A percentile compares a stretch with the other conserved stretches of the same genome.
phyloP scores from a whole-genome alignment of 2,888 invertebrate species.

The Heterodera filipjevi region DNA sequence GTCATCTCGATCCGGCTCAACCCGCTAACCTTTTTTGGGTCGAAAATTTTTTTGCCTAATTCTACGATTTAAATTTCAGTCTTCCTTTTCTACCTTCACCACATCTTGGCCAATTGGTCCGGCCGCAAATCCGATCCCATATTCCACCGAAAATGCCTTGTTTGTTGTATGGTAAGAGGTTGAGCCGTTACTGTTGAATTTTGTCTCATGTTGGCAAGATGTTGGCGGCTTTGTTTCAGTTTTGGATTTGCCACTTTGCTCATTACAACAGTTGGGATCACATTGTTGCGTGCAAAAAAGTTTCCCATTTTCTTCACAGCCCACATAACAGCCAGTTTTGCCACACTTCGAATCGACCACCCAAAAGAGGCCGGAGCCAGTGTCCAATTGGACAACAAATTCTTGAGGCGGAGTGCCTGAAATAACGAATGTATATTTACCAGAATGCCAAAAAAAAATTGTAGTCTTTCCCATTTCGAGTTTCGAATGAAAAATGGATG shows the following conservation, averaged over 20 bases:
- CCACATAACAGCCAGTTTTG: not conserved
- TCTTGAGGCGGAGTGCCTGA: not conserved
- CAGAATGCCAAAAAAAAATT: no score
- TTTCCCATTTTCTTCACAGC: not conserved
- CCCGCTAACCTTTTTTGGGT: no score
- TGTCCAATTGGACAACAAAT: not conserved
- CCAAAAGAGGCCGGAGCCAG: not conserved
- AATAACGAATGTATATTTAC: not conserved
- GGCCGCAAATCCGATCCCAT: not conserved
- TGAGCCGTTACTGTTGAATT: not conserved
- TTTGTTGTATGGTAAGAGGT: not conserved
- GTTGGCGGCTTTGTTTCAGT: not conserved
- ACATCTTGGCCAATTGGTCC: constrained; percentile 4
- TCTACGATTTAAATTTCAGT: no score
- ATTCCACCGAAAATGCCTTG: not conserved
- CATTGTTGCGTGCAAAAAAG: not conserved
- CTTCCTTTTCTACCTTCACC: no score
- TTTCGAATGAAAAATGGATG: no score
- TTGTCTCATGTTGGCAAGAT: not conserved
- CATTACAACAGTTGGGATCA: not conserved
- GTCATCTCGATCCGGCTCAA: no score
- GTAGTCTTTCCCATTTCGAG: no score
- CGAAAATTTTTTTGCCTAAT: no score
- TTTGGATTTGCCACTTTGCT: not conserved
- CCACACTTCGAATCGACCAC: not conserved